Percentiles rank a stretch among this genome's conserved stretches.
phyloP scores from a whole-genome alignment of 2,113 vertebrate species.

The Ciconia maguari region DNA sequence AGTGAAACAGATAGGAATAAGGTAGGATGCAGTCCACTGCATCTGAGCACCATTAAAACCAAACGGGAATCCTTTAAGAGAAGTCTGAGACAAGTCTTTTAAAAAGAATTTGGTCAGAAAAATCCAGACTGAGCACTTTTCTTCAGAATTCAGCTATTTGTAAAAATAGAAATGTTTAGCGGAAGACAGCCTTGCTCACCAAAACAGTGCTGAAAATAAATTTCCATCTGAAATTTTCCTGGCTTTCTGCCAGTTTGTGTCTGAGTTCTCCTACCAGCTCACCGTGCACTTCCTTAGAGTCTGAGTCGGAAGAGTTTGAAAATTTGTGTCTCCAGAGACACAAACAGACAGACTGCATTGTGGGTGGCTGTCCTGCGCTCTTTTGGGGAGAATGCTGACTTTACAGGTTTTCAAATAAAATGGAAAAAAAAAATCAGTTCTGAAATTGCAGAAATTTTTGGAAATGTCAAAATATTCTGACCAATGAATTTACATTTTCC shows the following conservation, averaged over 20 bases:
- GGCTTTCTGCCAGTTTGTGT: background rate
- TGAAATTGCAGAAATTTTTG: background rate
- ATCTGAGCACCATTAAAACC: background rate
- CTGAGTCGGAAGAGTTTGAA: background rate
- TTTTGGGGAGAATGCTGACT: background rate
- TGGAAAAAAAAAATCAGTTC: background rate
- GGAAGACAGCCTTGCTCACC: background rate
- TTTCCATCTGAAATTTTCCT: background rate
- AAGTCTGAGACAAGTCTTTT: background rate
- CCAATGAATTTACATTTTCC: background rate
- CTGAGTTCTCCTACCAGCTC: background rate
- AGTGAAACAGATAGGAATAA: background rate
- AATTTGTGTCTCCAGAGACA: background rate
- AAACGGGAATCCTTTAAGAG: background rate
- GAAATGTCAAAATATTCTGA: background rate
- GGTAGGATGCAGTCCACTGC: background rate
- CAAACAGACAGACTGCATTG: background rate
- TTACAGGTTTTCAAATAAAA: background rate
- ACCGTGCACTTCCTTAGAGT: background rate
- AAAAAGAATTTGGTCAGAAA: background rate
- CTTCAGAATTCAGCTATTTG: background rate
- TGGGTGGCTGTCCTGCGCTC: background rate
- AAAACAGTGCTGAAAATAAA: background rate
- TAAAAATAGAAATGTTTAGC: background rate
- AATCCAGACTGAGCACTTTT: background rate